Percentiles rank a stretch among this genome's conserved stretches.
Evolutionary conservation across 2,113 vertebrate species (phyloP).

Genomic region (Brachyistius frenatus): DNA sequence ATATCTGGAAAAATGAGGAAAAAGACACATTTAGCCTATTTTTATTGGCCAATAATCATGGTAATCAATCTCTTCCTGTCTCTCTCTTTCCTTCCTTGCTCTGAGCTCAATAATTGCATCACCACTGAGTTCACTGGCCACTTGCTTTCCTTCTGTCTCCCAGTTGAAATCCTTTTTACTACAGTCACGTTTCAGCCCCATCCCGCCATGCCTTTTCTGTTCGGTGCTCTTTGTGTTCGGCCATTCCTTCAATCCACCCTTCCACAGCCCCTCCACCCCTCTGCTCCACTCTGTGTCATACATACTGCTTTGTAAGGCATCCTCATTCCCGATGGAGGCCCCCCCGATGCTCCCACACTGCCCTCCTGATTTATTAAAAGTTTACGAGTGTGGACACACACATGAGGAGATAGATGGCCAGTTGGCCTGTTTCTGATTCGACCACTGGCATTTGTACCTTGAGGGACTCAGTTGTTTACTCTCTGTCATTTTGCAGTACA

Average conservation of each 20-base stretch:
- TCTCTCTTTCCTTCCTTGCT: slow-evolving; percentile 29
- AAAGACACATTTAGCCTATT: slow-evolving; percentile 25
- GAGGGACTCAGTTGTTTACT: slow-evolving; percentile 24
- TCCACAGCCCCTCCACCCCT: slow-evolving; percentile 18
- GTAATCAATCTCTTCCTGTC: slow-evolving; percentile 36
- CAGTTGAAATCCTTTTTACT: slow-evolving; percentile 67
- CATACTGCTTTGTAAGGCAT: slow-evolving; percentile 76
- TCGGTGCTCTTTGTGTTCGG: slow-evolving; percentile 58
- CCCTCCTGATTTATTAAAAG: slow-evolving; percentile 73
- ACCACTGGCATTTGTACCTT: slow-evolving; percentile 25
- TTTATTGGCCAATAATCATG: slow-evolving; percentile 48
- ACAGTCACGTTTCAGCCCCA: slow-evolving; percentile 59
- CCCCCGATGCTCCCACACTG: slow-evolving; percentile 20
- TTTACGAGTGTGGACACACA: slow-evolving; percentile 49
- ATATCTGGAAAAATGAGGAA: slow-evolving; percentile 12
- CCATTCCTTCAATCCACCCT: slow-evolving; percentile 63
- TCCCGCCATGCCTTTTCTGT: slow-evolving; percentile 40
- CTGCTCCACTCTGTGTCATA: slow-evolving; percentile 36
- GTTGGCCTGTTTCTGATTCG: slow-evolving; percentile 37
- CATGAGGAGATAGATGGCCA: slow-evolving; percentile 50
- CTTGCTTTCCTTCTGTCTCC: slow-evolving; percentile 49
- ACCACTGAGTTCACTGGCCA: slow-evolving; percentile 34
- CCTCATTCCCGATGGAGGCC: slow-evolving; percentile 31
- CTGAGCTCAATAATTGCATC: slow-evolving; percentile 60
- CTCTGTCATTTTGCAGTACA: neutral